A percentile compares a stretch with the other conserved stretches of the same genome.
These are phyloP conservation scores for Tetrax tetrax DNA, from an alignment of 2,113 vertebrate genomes.

Conservation along the genomic window DNA sequence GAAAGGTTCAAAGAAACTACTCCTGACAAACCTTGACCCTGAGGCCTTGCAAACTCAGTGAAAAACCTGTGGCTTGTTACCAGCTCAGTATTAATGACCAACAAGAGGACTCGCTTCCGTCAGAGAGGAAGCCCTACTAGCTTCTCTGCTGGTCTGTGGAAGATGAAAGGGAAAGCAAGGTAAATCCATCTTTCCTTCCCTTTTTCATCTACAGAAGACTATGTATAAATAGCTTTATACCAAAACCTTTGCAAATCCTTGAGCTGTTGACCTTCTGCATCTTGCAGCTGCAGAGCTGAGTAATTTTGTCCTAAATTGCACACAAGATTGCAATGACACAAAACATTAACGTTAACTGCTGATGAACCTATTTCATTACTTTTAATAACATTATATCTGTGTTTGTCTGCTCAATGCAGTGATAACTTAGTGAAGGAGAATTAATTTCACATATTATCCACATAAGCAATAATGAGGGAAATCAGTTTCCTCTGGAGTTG, in stretches of 20 bases:
- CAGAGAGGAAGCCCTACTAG: background rate
- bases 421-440: conserved; percentile 76
- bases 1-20: background rate
- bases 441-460: conserved; percentile 76
- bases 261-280: conserved; percentile 44
- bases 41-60: background rate
- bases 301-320: conserved; percentile 60
- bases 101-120: accelerated
- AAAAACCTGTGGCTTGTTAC: background rate
- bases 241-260: background rate
- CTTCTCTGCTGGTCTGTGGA: background rate
- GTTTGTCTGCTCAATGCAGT: conserved; percentile 71
- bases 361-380: conserved; percentile 71
- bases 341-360: conserved; percentile 68
- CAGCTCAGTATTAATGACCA: background rate
- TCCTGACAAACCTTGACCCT: background rate
- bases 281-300: conserved; percentile 1
- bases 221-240: background rate
- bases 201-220: background rate
- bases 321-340: conserved; percentile 20
- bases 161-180: background rate
- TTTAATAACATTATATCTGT: conserved; percentile 77
- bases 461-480: conserved; percentile 74
- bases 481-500: conserved; percentile 66
- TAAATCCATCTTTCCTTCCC: background rate